Evolutionary conservation across 2,797 vertebrate genomes (phyloP), one percentile per base, ranked within the genome.

Genomic region (Eleutherodactylus coqui): DNA sequence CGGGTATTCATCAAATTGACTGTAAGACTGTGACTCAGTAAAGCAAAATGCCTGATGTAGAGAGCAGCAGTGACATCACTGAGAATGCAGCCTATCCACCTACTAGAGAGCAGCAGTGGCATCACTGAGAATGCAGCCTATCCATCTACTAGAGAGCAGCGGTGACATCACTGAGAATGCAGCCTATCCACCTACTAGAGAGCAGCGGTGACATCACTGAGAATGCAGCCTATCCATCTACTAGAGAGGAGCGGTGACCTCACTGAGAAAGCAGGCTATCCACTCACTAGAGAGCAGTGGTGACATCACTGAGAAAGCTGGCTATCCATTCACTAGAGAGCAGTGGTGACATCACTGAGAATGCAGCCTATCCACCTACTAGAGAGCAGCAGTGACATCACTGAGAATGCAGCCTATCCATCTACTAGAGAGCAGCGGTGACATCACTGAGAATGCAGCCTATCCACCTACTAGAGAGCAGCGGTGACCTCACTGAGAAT

Each of bases 161-260:
- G 17, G 51, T 55, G 62, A 34, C 62, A 67, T 34, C 62, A 67
- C 62, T 67, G 62, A 34, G n/a, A 32, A 67, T 2, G 67, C n/a
- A n/a, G n/a, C 19, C 67, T 70, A 64, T 24, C 67, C 36, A 38
- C n/a, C n/a, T 9, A 70, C 67, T 41, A 70, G 36, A 70, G 36
- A 70, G 3, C 67, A 70, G 67, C 60, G 29, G 27, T 64, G 60
- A 38, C 67, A 70, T 70, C 67, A 41, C 67, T 70, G 36, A 41
- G 67, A 70, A 41, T 41, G 13, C 21, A 24, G 36, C 67, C 67
- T 41, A 70, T 70, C 60, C 67, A 38, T 70, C 21, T 10, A 70
- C 67, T 38, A 41, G 36, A 70, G 67, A 64, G 4, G 29, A 64
- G 60, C 60, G 13, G 19, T 70, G 67, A 38, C 67, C 38, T 70